Conservation (phyloP, 2,888 invertebrate genomes). For the Harpalus rufipes region DNA sequence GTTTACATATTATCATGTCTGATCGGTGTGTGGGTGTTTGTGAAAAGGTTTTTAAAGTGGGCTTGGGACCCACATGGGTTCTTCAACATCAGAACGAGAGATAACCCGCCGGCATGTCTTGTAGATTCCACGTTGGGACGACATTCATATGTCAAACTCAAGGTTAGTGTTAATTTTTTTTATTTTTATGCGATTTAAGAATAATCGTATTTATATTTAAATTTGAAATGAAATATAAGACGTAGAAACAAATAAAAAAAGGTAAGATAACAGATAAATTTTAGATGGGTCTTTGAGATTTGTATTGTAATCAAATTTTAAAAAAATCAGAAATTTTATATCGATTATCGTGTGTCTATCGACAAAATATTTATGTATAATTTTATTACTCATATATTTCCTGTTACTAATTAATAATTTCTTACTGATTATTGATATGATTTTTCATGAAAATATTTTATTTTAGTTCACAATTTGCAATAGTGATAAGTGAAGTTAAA, state of each 20-base stretch:
- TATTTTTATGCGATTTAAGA: neutral
- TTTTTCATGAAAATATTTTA: no score
- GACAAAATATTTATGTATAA: conserved; percentile 8
- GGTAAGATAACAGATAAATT: conserved; percentile 17
- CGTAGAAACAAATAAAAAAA: conserved; percentile 20
- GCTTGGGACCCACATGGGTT: conserved; percentile 78
- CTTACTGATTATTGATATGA: no score
- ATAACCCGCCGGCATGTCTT: conserved; percentile 81
- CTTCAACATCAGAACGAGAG: conserved; percentile 76
- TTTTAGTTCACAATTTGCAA: no score
- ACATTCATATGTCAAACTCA: conserved; percentile 83
- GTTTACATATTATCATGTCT: conserved; percentile 78
- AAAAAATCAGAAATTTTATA: neutral
- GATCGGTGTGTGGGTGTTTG: conserved; percentile 79
- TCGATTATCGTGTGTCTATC: neutral
- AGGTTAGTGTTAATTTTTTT: conserved; percentile 76
- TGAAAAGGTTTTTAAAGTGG: conserved; percentile 77
- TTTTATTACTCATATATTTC: conserved; percentile 19
- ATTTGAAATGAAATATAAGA: neutral
- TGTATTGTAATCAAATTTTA: conserved; percentile 33
- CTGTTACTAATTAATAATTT: neutral
- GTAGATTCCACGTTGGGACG: conserved; percentile 81
- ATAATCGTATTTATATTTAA: neutral
- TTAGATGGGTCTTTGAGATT: conserved; percentile 20
- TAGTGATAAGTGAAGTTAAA: no score